Percentiles rank a stretch among this genome's conserved stretches.
Conservation (phyloP, 2,113 vertebrate genomes). For the Pseudopipra pipra region DNA sequence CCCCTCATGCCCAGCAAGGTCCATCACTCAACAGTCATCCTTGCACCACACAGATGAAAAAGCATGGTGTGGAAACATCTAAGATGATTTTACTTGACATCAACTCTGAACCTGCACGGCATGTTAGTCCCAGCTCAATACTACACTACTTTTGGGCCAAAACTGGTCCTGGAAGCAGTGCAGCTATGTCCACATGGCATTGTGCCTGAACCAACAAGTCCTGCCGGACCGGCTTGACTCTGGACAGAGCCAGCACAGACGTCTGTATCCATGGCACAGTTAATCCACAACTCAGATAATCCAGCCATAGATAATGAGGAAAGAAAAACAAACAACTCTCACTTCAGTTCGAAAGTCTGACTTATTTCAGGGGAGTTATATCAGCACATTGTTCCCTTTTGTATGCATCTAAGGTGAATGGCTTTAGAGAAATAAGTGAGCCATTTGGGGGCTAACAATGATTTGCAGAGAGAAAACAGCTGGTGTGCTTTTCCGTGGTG, state of each 20-base stretch:
- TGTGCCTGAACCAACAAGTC: slow-evolving; percentile 33
- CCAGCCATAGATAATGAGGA: slow-evolving; percentile 46
- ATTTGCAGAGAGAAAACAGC: background rate
- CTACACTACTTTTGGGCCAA: background rate
- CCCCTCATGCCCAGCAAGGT: background rate
- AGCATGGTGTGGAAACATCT: background rate
- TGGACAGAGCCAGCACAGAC: background rate
- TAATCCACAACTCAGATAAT: slow-evolving; percentile 61
- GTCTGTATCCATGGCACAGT: slow-evolving; percentile 44
- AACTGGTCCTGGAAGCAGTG: background rate
- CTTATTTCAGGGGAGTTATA: background rate
- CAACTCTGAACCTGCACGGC: background rate
- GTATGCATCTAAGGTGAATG: background rate
- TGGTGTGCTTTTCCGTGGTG: background rate
- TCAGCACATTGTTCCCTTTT: background rate
- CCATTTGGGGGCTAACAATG: background rate
- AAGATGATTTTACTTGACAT: background rate
- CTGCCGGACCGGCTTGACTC: slow-evolving; percentile 1
- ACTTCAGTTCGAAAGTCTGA: background rate
- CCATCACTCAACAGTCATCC: background rate
- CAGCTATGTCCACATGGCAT: background rate
- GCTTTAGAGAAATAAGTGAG: background rate
- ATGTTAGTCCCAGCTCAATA: background rate
- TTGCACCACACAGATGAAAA: background rate
- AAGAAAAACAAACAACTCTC: slow-evolving; percentile 53